Percentiles rank a stretch among this genome's conserved stretches.
Conservation (phyloP, 2,113 vertebrate species). For the Arizona elegans region DNA sequence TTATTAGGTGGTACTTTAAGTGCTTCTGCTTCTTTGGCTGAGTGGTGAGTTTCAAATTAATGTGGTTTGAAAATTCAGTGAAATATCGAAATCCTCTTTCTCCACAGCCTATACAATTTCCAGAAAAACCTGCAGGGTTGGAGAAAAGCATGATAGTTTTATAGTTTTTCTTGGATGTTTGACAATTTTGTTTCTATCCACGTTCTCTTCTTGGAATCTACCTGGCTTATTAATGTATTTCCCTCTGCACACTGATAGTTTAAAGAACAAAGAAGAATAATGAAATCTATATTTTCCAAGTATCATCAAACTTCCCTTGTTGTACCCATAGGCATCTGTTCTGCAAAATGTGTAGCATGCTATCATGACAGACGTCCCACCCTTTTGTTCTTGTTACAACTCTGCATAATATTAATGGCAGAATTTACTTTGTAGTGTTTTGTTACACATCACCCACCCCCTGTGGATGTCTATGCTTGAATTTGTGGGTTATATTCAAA, state of each 20-base stretch:
- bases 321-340: neutral
- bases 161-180: neutral
- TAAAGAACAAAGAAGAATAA: neutral
- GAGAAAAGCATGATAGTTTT: neutral
- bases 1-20: constrained; percentile 99
- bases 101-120: constrained; percentile 96
- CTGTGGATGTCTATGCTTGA: neutral
- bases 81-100: constrained; percentile 98
- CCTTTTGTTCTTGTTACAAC: neutral
- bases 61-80: constrained; percentile 98
- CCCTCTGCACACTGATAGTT: neutral
- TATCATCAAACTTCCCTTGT: neutral
- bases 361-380: neutral
- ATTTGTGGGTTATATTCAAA: neutral
- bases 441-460: neutral
- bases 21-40: constrained; percentile 99
- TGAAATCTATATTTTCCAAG: constrained; percentile 2
- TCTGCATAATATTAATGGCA: neutral
- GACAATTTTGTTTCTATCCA: neutral
- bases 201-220: neutral
- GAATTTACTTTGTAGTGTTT: neutral
- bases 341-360: neutral
- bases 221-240: neutral
- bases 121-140: constrained; percentile 86
- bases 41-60: constrained; percentile 97